Evolutionary conservation across 1,140 invertebrate species (phyloP).

Genomic region (Formica selysi): DNA sequence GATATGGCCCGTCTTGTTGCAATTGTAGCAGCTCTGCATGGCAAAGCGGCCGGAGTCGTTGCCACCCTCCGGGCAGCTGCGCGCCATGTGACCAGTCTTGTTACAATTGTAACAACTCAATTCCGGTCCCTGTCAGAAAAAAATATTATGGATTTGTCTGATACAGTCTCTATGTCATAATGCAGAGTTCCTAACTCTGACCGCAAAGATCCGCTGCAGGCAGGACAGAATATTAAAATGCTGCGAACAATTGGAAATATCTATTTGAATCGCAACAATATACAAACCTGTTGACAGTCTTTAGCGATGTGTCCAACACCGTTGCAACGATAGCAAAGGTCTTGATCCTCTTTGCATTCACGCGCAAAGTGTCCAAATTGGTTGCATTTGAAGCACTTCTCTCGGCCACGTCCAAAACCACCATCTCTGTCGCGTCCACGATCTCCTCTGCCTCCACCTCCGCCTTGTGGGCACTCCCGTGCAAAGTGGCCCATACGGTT

Average conservation of each 20-base stretch:
- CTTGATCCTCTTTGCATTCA: conserved; percentile 95
- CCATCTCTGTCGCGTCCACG: conserved; percentile 86
- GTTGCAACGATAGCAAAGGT: conserved; percentile 94
- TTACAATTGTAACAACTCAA: conserved; percentile 95
- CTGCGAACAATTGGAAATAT: neutral
- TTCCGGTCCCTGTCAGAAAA: conserved; percentile 88
- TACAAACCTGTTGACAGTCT: conserved; percentile 91
- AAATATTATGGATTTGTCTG: neutral
- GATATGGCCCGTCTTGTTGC: conserved; percentile 95
- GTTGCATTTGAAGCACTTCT: conserved; percentile 98
- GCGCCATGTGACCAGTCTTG: conserved; percentile 95
- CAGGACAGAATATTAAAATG: neutral
- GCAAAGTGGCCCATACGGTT: conserved; percentile 95
- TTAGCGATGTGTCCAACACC: conserved; percentile 95
- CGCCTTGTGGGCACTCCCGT: conserved; percentile 92
- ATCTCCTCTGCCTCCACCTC: conserved; percentile 86
- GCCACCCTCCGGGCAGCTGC: conserved; percentile 91
- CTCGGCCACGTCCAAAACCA: conserved; percentile 89
- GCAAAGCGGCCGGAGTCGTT: conserved; percentile 83
- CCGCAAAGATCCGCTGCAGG: neutral
- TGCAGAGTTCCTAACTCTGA: neutral
- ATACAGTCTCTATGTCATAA: neutral
- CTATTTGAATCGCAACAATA: no score
- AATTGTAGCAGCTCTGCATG: conserved; percentile 93
- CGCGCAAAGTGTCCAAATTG: conserved; percentile 96